phyloP scores from a whole-genome alignment of 2,888 invertebrate species.

The Andrena praecox region DNA sequence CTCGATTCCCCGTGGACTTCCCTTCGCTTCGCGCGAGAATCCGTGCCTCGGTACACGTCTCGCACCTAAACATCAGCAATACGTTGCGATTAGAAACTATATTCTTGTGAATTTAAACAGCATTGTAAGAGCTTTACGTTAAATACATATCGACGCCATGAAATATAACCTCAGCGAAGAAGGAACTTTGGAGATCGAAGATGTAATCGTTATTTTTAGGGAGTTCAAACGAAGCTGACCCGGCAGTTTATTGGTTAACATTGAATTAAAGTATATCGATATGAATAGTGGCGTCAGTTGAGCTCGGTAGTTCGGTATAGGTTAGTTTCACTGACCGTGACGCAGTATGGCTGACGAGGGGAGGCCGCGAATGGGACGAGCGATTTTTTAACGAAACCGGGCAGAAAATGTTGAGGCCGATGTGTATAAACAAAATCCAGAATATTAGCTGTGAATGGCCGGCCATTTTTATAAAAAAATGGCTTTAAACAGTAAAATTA shows the following conservation, averaged over 20 bases:
- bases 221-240: constrained; percentile 20
- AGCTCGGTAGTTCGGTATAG: background rate
- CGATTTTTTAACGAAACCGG: too few relatives aligned
- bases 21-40: background rate
- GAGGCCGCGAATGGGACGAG: too few relatives aligned
- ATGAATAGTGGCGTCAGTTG: background rate
- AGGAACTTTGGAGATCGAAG: constrained; percentile 37
- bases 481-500: too few relatives aligned
- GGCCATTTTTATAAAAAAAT: too few relatives aligned
- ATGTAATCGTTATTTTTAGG: background rate
- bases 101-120: constrained; percentile 25
- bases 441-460: too few relatives aligned
- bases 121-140: constrained; percentile 12
- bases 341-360: constrained; percentile 16
- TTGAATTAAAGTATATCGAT: constrained; percentile 17
- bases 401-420: too few relatives aligned
- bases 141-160: background rate
- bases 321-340: background rate
- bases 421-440: too few relatives aligned
- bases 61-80: background rate
- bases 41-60: background rate
- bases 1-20: background rate
- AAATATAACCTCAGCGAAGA: constrained; percentile 1
- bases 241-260: constrained; percentile 47
- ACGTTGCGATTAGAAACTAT: constrained; percentile 1